Conservation (phyloP, 2,113 vertebrate species). For the Coturnix japonica region DNA sequence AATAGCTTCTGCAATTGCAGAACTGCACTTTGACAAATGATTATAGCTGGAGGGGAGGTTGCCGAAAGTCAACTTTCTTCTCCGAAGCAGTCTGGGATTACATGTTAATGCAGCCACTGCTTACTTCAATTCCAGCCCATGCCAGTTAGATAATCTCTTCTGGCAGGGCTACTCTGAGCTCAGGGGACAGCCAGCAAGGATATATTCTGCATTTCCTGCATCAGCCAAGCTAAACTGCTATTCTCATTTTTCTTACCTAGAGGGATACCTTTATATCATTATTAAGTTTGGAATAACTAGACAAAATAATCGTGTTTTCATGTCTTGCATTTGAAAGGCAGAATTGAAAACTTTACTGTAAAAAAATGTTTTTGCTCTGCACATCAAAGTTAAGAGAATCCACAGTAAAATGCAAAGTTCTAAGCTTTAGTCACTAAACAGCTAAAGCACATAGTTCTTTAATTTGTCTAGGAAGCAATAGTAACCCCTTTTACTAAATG, state of each 20-base stretch:
- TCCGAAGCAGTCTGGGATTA: background rate
- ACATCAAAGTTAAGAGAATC: constrained; percentile 9
- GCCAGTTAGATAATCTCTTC: background rate
- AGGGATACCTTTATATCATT: background rate
- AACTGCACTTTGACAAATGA: background rate
- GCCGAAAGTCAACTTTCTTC: background rate
- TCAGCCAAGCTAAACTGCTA: background rate
- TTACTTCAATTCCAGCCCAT: background rate
- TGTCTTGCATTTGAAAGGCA: background rate
- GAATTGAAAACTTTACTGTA: background rate
- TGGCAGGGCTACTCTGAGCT: background rate
- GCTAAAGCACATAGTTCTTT: background rate
- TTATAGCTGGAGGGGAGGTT: background rate
- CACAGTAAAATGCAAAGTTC: background rate
- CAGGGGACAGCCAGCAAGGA: background rate
- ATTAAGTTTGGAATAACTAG: background rate
- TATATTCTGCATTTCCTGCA: background rate
- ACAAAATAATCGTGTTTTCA: background rate
- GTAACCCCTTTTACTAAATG: background rate
- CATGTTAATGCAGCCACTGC: background rate
- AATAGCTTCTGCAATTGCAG: background rate
- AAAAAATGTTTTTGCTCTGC: background rate
- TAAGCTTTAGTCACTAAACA: background rate
- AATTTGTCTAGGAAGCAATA: background rate
- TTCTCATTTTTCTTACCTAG: background rate